Evolutionary conservation across 1,140 invertebrate species (phyloP).

Genomic region (Nymphalis io): DNA sequence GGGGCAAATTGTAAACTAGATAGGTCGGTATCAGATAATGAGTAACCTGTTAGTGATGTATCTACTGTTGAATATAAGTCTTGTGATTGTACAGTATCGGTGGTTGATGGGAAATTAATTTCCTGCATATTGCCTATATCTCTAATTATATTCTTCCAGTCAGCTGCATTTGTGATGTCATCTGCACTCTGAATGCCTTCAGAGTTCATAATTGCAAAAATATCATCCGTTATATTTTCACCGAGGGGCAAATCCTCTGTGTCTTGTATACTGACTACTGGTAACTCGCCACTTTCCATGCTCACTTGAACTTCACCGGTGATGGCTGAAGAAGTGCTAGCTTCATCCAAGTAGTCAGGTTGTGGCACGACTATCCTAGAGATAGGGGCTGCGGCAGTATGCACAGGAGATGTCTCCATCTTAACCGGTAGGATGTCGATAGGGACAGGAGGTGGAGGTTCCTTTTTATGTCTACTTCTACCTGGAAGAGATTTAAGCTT

Average conservation of each 20-base stretch:
- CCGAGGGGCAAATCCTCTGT: conserved; percentile 71
- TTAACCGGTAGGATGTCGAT: conserved; percentile 59
- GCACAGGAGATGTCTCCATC: conserved; percentile 65
- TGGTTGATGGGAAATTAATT: conserved; percentile 67
- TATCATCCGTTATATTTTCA: conserved; percentile 75
- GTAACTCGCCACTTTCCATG: conserved; percentile 71
- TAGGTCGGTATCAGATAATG: conserved; percentile 64
- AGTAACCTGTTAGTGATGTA: conserved; percentile 54
- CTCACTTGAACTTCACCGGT: conserved; percentile 71
- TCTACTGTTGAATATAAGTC: conserved; percentile 63
- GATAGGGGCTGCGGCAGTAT: conserved; percentile 60
- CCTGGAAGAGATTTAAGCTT: conserved; percentile 55
- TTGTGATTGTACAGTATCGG: conserved; percentile 56
- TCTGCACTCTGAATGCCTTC: conserved; percentile 77
- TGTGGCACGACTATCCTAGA: conserved; percentile 69
- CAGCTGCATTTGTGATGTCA: conserved; percentile 69
- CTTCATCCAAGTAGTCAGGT: conserved; percentile 68
- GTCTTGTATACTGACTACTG: conserved; percentile 78
- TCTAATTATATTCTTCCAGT: conserved; percentile 78
- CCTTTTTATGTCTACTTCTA: conserved; percentile 71
- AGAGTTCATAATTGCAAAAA: conserved; percentile 78
- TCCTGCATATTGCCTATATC: conserved; percentile 75
- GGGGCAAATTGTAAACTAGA: conserved; percentile 63
- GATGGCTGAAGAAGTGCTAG: conserved; percentile 62
- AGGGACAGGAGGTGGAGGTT: conserved; percentile 61